Evolutionary conservation across 2,797 vertebrate species (phyloP).

Genomic region (Botia almorhae): DNA sequence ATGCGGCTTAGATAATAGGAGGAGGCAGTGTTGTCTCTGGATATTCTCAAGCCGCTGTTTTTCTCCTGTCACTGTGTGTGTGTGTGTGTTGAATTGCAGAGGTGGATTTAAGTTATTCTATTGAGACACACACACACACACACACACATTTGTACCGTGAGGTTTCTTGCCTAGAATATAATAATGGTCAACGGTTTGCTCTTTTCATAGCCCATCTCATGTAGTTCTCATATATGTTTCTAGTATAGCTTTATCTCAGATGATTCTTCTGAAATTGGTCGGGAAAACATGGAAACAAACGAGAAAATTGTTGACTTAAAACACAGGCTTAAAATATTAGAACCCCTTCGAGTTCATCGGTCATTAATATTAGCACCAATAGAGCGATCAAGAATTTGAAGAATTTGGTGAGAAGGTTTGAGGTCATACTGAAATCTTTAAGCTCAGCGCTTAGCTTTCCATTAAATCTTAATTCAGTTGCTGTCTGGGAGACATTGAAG

Average conservation of each 20-base stretch:
- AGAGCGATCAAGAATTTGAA: too few relatives aligned
- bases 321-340: too few relatives aligned
- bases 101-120: slow-evolving; percentile 3
- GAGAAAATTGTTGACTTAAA: too few relatives aligned
- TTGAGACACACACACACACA: background rate
- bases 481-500: background rate
- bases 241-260: background rate
- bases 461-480: background rate
- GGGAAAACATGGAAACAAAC: too few relatives aligned
- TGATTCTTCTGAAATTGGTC: background rate
- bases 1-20: slow-evolving; percentile 11
- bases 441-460: background rate
- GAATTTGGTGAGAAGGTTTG: too few relatives aligned
- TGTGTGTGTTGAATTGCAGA: slow-evolving; percentile 12
- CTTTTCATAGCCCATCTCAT: background rate
- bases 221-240: background rate
- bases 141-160: background rate
- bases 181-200: background rate
- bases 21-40: slow-evolving; percentile 12
- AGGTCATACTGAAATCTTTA: too few relatives aligned
- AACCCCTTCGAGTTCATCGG: too few relatives aligned
- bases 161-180: background rate
- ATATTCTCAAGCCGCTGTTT: slow-evolving; percentile 5
- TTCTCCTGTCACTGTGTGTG: slow-evolving; percentile 9
- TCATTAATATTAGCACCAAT: too few relatives aligned